Evolutionary conservation across 2,113 vertebrate genomes (phyloP).

Genomic region (Pollimyrus isidori): DNA sequence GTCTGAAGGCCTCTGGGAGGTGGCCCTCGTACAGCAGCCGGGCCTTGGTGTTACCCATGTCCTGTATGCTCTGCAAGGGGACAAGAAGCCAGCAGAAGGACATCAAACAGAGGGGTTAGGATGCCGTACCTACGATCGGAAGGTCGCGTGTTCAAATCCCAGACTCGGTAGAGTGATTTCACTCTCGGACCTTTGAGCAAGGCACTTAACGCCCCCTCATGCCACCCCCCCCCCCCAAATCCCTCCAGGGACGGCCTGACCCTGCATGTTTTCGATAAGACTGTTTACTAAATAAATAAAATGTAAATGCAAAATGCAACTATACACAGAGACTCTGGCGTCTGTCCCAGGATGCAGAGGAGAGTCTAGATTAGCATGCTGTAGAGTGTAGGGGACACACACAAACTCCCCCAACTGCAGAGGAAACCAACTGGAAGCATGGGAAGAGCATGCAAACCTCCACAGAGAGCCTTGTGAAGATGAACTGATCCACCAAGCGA

Average conservation of each 20-base stretch:
- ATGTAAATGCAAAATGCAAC: no score
- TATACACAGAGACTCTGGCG: no score
- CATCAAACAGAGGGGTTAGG: not conserved
- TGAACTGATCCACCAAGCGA: not conserved
- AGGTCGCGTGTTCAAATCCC: not conserved
- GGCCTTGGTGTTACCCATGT: conserved; percentile 93
- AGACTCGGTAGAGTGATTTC: not conserved
- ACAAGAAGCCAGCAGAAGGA: not conserved
- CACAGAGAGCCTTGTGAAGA: not conserved
- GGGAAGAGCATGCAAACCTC: not conserved
- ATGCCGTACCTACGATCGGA: not conserved
- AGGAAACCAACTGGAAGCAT: not conserved
- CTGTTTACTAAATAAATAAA: no score
- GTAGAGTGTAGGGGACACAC: not conserved
- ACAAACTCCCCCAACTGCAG: not conserved
- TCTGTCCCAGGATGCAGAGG: no score
- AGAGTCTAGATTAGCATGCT: no score
- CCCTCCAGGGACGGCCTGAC: not conserved
- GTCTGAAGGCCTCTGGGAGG: conserved; percentile 89
- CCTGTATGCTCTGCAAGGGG: conserved; percentile 80
- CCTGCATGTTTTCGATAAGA: not conserved
- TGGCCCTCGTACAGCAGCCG: conserved; percentile 87
- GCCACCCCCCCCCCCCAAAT: not conserved
- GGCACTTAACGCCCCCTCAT: not conserved
- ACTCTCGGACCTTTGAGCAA: not conserved